Evolutionary conservation across 2,113 vertebrate genomes (phyloP).

Genomic region (Platycercus adscitus): DNA sequence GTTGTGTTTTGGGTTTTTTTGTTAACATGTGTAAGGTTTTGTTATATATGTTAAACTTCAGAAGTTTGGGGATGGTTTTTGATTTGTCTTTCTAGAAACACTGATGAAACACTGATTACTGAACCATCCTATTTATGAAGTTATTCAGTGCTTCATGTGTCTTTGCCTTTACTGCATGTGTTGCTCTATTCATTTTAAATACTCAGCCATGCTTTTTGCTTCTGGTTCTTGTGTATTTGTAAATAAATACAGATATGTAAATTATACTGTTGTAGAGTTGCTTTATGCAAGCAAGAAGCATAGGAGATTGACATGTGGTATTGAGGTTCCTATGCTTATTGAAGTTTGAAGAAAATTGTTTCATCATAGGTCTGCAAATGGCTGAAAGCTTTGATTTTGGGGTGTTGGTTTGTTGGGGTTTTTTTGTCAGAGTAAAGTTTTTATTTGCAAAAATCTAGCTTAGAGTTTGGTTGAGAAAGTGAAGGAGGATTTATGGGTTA

Average conservation of each 20-base stretch:
- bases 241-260: neutral
- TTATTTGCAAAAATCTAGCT: neutral
- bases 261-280: neutral
- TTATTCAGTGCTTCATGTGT: neutral
- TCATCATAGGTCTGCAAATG: neutral
- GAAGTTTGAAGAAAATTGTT: neutral
- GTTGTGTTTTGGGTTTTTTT: neutral
- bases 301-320: neutral
- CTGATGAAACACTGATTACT: neutral
- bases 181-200: neutral
- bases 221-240: neutral
- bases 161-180: neutral
- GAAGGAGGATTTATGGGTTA: neutral
- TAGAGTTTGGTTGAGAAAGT: neutral
- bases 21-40: neutral
- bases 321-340: neutral
- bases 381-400: neutral
- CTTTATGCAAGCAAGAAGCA: neutral
- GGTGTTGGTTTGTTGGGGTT: rapidly evolving
- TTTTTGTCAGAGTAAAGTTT: neutral
- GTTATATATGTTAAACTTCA: neutral
- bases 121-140: neutral
- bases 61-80: neutral
- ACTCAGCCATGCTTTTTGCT: neutral
- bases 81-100: neutral